Evolutionary conservation across 2,888 invertebrate genomes (phyloP).

Genomic region (Epinotia nisella): DNA sequence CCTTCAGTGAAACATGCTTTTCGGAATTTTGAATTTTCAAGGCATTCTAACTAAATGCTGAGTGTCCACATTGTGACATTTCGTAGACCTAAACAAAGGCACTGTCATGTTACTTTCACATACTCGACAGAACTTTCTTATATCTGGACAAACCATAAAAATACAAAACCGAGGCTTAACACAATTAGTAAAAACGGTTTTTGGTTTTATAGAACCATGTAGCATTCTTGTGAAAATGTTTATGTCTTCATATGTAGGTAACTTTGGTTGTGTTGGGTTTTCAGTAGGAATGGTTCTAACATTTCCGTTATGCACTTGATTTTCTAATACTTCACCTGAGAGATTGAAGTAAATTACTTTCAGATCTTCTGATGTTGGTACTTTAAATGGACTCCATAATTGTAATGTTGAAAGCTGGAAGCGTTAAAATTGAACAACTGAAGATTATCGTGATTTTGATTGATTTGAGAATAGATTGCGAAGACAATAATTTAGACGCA

Average conservation of each 20-base stretch:
- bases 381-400: constrained; percentile 67
- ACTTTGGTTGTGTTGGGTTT: too few species aligned
- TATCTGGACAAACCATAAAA: constrained; percentile 65
- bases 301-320: constrained; percentile 45
- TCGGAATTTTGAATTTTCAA: background rate
- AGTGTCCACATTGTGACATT: constrained; percentile 57
- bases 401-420: constrained; percentile 52
- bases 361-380: constrained; percentile 47
- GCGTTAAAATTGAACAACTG: background rate
- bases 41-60: background rate
- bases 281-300: background rate
- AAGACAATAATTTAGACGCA: too few species aligned
- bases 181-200: constrained; percentile 61
- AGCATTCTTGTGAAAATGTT: constrained; percentile 41
- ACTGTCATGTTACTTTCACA: constrained; percentile 59
- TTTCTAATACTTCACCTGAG: constrained; percentile 46
- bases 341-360: constrained; percentile 61
- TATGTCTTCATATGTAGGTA: constrained; percentile 8
- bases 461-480: too few species aligned
- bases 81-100: constrained; percentile 50
- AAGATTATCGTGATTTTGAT: background rate
- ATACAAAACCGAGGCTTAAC: constrained; percentile 57
- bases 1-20: too few species aligned
- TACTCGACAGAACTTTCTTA: constrained; percentile 60
- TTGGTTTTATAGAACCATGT: constrained; percentile 26